Conservation (phyloP, 2,797 vertebrate species). For the Cossypha caffra region DNA sequence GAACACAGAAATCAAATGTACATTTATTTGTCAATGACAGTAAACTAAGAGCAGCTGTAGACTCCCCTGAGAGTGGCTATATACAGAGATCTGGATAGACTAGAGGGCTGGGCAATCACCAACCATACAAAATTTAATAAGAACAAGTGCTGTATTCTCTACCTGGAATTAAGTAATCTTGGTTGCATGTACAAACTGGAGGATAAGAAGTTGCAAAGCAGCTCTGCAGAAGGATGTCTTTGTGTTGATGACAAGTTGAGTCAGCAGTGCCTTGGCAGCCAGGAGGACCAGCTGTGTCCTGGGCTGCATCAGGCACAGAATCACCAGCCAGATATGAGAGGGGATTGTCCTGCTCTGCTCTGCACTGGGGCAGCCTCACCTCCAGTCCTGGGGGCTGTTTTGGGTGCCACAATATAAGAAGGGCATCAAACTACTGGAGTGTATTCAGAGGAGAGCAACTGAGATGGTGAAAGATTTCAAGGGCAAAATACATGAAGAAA, state of each 20-base stretch:
- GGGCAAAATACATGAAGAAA: background rate
- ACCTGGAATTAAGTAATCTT: background rate
- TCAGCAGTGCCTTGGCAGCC: background rate
- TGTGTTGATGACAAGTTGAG: background rate
- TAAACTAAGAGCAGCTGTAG: background rate
- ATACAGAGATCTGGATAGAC: background rate
- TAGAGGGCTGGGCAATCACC: background rate
- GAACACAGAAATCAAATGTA: background rate
- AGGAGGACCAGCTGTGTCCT: rapidly evolving
- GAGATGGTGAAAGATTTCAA: background rate
- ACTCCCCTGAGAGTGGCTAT: background rate
- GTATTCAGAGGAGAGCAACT: rapidly evolving
- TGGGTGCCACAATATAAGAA: no score
- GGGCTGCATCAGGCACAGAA: background rate
- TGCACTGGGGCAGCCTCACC: rapidly evolving
- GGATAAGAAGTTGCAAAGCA: background rate
- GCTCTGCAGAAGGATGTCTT: background rate
- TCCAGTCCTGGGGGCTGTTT: rapidly evolving
- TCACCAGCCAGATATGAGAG: rapidly evolving
- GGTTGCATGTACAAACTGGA: background rate
- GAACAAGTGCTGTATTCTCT: background rate
- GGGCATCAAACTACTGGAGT: background rate
- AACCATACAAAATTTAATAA: background rate
- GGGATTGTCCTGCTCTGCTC: background rate
- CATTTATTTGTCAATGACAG: background rate